Evolutionary conservation across 2,113 vertebrate genomes (phyloP).

Genomic region (Hippocampus guttulatus): DNA sequence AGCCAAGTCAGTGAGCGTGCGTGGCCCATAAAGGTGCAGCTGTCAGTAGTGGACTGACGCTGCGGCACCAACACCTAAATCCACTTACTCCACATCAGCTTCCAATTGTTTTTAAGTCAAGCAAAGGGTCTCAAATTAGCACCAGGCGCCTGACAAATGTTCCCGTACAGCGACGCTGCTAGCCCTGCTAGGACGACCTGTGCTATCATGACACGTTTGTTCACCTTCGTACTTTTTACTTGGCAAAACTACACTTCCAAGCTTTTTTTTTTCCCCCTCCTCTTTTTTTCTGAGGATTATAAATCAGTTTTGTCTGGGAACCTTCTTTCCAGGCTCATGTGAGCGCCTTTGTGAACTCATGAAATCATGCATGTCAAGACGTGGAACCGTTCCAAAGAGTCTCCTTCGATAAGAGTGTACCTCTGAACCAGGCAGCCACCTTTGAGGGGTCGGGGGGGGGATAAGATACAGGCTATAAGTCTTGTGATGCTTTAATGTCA

Average conservation of each 20-base stretch:
- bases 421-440: slow-evolving; percentile 19
- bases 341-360: slow-evolving; percentile 50
- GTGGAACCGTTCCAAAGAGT: slow-evolving; percentile 51
- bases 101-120: slow-evolving; percentile 45
- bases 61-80: slow-evolving; percentile 14
- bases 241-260: slow-evolving; percentile 31
- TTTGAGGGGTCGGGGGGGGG: slow-evolving; percentile 12
- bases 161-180: background rate
- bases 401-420: slow-evolving; percentile 45
- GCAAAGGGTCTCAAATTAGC: slow-evolving; percentile 34
- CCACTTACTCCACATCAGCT: slow-evolving; percentile 27
- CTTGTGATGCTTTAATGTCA: background rate
- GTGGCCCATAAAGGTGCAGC: background rate
- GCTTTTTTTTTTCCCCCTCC: background rate
- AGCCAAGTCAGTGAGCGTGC: background rate
- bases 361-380: slow-evolving; percentile 52
- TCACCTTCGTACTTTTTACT: slow-evolving; percentile 36
- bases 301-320: slow-evolving; percentile 17
- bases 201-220: background rate
- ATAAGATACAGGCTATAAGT: slow-evolving; percentile 5
- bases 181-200: background rate
- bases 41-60: slow-evolving; percentile 12
- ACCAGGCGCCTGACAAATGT: slow-evolving; percentile 47
- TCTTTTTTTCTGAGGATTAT: slow-evolving; percentile 5
- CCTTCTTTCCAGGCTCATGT: slow-evolving; percentile 27